Conservation (phyloP, 2,797 vertebrate species). For the Pempheris klunzingeri region DNA sequence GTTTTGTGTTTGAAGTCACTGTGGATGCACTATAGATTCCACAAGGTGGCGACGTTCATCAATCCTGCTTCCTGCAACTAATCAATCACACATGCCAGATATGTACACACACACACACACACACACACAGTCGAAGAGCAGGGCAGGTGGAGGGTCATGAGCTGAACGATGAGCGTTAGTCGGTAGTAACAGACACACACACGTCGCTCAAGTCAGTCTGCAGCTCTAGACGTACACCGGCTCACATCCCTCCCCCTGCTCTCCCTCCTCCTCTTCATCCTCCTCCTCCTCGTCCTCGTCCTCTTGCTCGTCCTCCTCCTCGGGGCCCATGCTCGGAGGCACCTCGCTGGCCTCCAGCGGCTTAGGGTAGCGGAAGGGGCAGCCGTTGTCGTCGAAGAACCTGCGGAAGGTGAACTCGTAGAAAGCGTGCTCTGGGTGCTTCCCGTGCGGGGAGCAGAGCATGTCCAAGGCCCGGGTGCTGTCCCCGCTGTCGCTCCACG, state of each 20-base stretch:
- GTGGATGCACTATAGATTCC: conserved; percentile 58
- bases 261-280: conserved; percentile 81
- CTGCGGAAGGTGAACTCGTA: conserved; percentile 99
- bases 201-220: conserved; percentile 16
- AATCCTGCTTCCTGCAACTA: conserved; percentile 49
- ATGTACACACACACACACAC: conserved; percentile 36
- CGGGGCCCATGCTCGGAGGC: conserved; percentile 71
- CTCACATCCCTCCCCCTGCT: conserved; percentile 92
- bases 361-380: conserved; percentile 96
- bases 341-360: conserved; percentile 83
- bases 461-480: conserved; percentile 92
- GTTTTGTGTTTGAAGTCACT: conserved; percentile 48
- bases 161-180: conserved; percentile 11
- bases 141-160: conserved; percentile 12
- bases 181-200: conserved; percentile 15
- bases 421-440: conserved; percentile 98
- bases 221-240: conserved; percentile 94
- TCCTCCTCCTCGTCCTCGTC: conserved; percentile 82
- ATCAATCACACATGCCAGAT: conserved; percentile 41
- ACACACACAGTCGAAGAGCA: conserved; percentile 30
- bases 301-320: conserved; percentile 78
- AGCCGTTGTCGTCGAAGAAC: conserved; percentile 98
- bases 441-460: conserved; percentile 88
- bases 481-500: conserved; percentile 93
- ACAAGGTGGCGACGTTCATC: conserved; percentile 62